These are phyloP conservation scores for Protonemura montana DNA, from an alignment of 2,888 invertebrate species.

Conservation along the genomic window DNA sequence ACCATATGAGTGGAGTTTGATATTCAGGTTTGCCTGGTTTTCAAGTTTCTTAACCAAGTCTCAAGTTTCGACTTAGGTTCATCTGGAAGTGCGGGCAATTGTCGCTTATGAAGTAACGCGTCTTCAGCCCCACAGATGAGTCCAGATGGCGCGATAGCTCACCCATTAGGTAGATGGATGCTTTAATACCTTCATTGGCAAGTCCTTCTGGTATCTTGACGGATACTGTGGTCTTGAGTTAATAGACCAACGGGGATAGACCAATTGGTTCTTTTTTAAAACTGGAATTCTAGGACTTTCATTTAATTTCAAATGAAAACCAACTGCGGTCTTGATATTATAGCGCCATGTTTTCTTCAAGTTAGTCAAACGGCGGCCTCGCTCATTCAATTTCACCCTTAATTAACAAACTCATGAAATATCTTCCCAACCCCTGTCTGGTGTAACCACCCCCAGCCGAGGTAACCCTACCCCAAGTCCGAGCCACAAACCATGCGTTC, in stretches of 20 bases:
- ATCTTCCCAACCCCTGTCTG: background rate
- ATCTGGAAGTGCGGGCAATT: constrained; percentile 28
- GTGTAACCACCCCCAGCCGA: background rate
- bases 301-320: no score
- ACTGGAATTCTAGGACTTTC: no score
- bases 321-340: no score
- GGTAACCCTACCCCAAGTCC: background rate
- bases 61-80: background rate
- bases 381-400: constrained; percentile 31
- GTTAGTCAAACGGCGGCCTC: background rate
- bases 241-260: no score
- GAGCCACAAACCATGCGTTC: constrained; percentile 18
- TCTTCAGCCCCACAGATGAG: background rate
- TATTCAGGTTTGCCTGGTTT: background rate
- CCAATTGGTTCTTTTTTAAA: no score
- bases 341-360: no score
- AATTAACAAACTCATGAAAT: constrained; percentile 20
- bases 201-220: no score
- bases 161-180: no score
- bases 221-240: no score
- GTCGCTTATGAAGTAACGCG: constrained; percentile 27
- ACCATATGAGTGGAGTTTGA: background rate
- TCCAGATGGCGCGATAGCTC: no score
- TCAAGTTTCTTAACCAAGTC: background rate
- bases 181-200: no score